Base-by-base conservation (phyloP, 1,140 invertebrate species). In the Plutomurus gul region DNA sequence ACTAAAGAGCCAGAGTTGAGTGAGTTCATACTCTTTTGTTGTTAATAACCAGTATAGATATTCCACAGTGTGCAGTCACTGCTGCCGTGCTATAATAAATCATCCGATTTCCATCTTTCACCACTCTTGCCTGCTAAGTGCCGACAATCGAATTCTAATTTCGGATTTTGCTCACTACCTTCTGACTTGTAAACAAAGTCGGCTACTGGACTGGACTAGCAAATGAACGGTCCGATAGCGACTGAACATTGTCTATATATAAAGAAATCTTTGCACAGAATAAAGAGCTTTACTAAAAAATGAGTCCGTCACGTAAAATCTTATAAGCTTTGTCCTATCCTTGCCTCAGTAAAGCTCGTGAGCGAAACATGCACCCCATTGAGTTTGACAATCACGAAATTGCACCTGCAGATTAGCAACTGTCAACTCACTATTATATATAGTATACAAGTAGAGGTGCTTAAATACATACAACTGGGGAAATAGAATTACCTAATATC, bases 381-480 rank as follows among this genome's bases (percentile, higher is more conserved):
- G 56, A 65, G 56, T 65, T 65, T 65, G 56, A 27, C 56, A 65
- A 65, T 65, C 56, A 65, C 56, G 56, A 65, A 65, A 65, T 65
- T 65, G 56, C 56, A 65, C 56, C 56, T 65, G 56, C 56, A 65
- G 56, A 65, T 65, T 65, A 65, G 56, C 56, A 65, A 65, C 56
- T 65, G 56, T 65, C 56, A 65, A 65, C 56, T n/a, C n/a, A n/a
- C n/a, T n/a, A n/a, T n/a, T n/a, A n/a, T n/a, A n/a, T n/a, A n/a
- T n/a, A n/a, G n/a, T n/a, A n/a, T n/a, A n/a, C n/a, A n/a, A n/a
- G n/a, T n/a, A n/a, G n/a, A n/a, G n/a, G n/a, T n/a, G n/a, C n/a
- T n/a, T n/a, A n/a, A n/a, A n/a, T n/a, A n/a, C n/a, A n/a, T n/a
- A n/a, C n/a, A n/a, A n/a, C n/a, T n/a, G n/a, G n/a, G n/a, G n/a